phyloP scores from a whole-genome alignment of 2,113 vertebrate genomes.

The Platichthys flesus region DNA sequence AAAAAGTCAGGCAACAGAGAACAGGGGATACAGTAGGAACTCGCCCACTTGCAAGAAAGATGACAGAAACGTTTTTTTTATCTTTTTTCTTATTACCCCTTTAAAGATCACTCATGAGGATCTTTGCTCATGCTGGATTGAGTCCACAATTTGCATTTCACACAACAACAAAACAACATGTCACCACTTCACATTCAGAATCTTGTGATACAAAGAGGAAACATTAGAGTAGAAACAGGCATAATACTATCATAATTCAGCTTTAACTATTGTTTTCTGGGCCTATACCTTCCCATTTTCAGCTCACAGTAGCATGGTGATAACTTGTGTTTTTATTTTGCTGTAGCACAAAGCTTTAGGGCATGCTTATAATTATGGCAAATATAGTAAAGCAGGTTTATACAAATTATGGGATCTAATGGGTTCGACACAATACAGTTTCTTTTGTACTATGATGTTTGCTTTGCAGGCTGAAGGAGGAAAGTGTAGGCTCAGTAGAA shows the following conservation, averaged over 20 bases:
- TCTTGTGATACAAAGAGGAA: not conserved
- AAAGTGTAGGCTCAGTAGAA: not conserved
- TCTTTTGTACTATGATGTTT: not conserved
- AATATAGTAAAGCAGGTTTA: conserved; percentile 2
- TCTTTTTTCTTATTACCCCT: conserved; percentile 3
- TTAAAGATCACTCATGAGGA: conserved; percentile 15
- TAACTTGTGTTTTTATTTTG: not conserved
- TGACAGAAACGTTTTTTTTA: not conserved
- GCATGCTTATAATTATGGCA: conserved; percentile 26
- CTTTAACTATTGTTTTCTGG: not conserved
- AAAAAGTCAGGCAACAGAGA: conserved; percentile 37
- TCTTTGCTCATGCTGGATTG: not conserved
- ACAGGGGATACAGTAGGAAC: conserved; percentile 43
- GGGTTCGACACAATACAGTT: not conserved
- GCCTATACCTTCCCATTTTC: not conserved
- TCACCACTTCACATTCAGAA: not conserved
- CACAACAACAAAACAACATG: not conserved
- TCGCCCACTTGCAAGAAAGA: conserved; percentile 29
- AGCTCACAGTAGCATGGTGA: not conserved
- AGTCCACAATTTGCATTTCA: conserved; percentile 20
- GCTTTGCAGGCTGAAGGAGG: conserved; percentile 4
- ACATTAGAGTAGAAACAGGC: not conserved
- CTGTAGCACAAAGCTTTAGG: not conserved
- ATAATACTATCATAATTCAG: no score
- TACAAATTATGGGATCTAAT: not conserved